Conservation (phyloP, 2,888 invertebrate species). For the Scaptomyza caliginosa region DNA sequence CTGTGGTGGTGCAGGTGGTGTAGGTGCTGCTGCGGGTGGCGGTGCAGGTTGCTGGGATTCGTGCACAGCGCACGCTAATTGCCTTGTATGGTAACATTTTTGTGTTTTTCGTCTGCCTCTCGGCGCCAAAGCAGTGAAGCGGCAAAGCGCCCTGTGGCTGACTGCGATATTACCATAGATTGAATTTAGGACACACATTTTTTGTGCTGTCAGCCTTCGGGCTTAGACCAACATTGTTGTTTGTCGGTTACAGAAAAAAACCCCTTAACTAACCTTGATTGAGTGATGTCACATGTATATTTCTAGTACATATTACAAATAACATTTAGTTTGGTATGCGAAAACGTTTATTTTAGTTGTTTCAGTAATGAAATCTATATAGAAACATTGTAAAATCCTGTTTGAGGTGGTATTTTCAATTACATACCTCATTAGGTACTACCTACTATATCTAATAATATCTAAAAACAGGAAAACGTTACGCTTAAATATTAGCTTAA, state of each 20-base stretch:
- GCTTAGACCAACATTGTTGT: not conserved
- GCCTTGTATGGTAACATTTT: slow-evolving; percentile 55
- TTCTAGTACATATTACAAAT: not conserved
- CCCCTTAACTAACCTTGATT: not conserved
- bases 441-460: too few species aligned
- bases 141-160: slow-evolving; percentile 31
- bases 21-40: not conserved
- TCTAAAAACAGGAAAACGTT: not conserved
- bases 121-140: slow-evolving; percentile 32
- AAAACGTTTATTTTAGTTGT: not conserved
- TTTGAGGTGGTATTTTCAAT: too few species aligned
- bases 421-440: too few species aligned
- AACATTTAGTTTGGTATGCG: not conserved
- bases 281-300: not conserved
- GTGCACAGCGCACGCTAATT: slow-evolving; percentile 55
- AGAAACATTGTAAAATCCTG: too few species aligned
- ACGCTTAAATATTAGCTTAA: not conserved
- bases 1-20: not conserved
- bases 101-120: slow-evolving; percentile 27
- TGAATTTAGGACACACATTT: slow-evolving; percentile 31
- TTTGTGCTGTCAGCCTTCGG: slow-evolving; percentile 4
- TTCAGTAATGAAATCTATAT: not conserved
- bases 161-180: slow-evolving; percentile 31
- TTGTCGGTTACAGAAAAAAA: not conserved
- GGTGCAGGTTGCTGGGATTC: slow-evolving; percentile 6